Evolutionary conservation across 2,888 invertebrate species (phyloP).

Genomic region (Neoitamus cyanurus): DNA sequence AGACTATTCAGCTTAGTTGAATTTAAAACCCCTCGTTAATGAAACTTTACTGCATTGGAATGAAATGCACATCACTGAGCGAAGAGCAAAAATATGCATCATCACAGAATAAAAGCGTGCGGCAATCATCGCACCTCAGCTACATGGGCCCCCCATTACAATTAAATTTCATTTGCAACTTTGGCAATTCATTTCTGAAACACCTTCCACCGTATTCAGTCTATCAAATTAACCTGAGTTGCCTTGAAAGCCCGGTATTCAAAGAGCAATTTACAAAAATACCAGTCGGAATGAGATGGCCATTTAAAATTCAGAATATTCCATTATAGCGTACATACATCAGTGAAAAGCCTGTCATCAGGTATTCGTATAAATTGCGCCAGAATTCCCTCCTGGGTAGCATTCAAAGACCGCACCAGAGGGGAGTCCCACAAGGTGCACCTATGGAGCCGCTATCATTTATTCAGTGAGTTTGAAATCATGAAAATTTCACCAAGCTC

Average conservation of each 20-base stretch:
- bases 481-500: slow-evolving; percentile 16
- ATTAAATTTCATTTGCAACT: slow-evolving; percentile 1
- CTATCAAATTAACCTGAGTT: slow-evolving; percentile 5
- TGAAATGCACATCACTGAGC: background rate
- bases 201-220: background rate
- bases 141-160: background rate
- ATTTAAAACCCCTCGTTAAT: background rate
- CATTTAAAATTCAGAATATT: slow-evolving; percentile 5
- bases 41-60: background rate
- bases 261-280: slow-evolving; percentile 5
- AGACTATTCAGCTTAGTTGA: background rate
- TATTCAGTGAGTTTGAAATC: background rate
- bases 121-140: background rate
- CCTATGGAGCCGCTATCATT: slow-evolving; percentile 1
- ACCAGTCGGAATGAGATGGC: slow-evolving; percentile 1
- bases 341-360: slow-evolving; percentile 16
- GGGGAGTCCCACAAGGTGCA: slow-evolving; percentile 18
- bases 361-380: slow-evolving; percentile 14
- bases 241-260: background rate
- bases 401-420: background rate
- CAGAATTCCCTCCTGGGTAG: background rate
- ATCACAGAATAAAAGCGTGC: background rate
- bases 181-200: background rate
- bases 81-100: background rate
- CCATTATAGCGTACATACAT: slow-evolving; percentile 3